Conservation (phyloP, 2,888 invertebrate species). For the Tineola bisselliella region DNA sequence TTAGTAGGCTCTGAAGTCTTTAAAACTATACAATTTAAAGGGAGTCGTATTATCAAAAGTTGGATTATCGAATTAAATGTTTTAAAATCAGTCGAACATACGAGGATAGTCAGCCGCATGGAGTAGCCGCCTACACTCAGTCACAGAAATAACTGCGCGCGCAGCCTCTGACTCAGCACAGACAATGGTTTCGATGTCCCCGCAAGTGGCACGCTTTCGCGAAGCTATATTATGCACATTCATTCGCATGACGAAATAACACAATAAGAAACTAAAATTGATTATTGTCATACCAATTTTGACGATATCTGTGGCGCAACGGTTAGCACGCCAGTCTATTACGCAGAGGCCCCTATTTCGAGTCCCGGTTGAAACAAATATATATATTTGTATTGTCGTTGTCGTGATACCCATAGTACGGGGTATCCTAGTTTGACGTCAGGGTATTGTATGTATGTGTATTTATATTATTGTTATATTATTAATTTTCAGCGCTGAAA, state of each 20-base stretch:
- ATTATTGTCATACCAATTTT: background rate
- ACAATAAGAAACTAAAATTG: background rate
- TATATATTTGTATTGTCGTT: too few species aligned
- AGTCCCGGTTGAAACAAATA: too few species aligned
- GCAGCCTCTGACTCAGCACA: conserved; percentile 54
- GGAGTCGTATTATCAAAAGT: background rate
- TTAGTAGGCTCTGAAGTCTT: too few species aligned
- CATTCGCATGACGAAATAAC: background rate
- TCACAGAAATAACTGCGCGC: conserved; percentile 52
- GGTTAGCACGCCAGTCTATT: too few species aligned
- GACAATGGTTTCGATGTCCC: conserved; percentile 52
- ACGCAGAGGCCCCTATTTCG: too few species aligned
- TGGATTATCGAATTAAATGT: background rate
- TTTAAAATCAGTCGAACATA: background rate
- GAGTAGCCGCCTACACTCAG: conserved; percentile 38
- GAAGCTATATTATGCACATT: conserved; percentile 19
- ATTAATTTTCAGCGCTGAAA: too few species aligned
- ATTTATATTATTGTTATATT: too few species aligned
- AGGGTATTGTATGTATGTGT: too few species aligned
- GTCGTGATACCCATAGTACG: too few species aligned
- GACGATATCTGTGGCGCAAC: too few species aligned
- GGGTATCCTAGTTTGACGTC: too few species aligned
- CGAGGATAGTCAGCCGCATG: background rate
- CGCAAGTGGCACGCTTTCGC: conserved; percentile 34
- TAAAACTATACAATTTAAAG: too few species aligned